Percentiles rank a stretch among this genome's conserved stretches.
phyloP scores from a whole-genome alignment of 2,888 invertebrate species.

The Plusia festucae region DNA sequence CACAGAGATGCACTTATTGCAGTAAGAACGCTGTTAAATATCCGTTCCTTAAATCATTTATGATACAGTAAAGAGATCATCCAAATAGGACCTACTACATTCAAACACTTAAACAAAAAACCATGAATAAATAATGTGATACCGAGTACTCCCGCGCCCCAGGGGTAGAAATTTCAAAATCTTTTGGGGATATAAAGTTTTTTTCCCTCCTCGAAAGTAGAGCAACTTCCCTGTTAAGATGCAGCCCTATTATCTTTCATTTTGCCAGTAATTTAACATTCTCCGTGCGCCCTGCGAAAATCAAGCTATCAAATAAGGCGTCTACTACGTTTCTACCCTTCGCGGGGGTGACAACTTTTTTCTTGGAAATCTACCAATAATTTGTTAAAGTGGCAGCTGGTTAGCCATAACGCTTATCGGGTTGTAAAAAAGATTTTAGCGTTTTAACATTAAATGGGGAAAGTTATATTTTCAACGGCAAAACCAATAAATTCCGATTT shows the following conservation, averaged over 20 bases:
- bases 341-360: constrained; percentile 85
- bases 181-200: constrained; percentile 84
- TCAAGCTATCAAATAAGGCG: constrained; percentile 87
- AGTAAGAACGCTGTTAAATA: constrained; percentile 20
- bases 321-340: constrained; percentile 68
- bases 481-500: constrained; percentile 56
- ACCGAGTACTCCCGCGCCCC: constrained; percentile 68
- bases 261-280: constrained; percentile 88
- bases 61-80: constrained; percentile 56
- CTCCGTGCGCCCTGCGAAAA: constrained; percentile 82
- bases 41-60: constrained; percentile 59
- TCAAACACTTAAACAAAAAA: constrained; percentile 65
- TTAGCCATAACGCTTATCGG: constrained; percentile 87
- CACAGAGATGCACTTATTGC: neutral
- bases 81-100: constrained; percentile 65
- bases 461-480: constrained; percentile 57
- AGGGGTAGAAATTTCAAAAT: constrained; percentile 80
- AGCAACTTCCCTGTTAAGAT: constrained; percentile 79
- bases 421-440: constrained; percentile 80
- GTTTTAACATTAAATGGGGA: constrained; percentile 62
- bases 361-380: constrained; percentile 86
- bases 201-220: constrained; percentile 75
- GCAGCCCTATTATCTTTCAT: constrained; percentile 88
- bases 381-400: constrained; percentile 88
- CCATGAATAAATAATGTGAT: constrained; percentile 86